A percentile compares a stretch with the other conserved stretches of the same genome.
Evolutionary conservation across 2,888 invertebrate species (phyloP).

Genomic region (Tetranychus truncatus): DNA sequence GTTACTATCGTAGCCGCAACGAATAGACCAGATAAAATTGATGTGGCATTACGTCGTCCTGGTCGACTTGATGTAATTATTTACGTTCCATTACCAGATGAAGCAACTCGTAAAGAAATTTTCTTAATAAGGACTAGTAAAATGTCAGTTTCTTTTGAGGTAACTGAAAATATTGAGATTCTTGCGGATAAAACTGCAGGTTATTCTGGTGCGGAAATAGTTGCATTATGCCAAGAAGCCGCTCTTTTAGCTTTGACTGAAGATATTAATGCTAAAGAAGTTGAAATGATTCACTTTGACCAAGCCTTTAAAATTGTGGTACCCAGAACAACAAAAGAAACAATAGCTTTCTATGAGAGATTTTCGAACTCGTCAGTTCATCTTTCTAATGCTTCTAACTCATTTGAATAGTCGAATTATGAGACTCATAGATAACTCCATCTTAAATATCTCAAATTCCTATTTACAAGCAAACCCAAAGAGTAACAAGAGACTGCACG

Average conservation of each 20-base stretch:
- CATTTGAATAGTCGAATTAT: too few relatives aligned
- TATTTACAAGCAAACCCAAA: too few relatives aligned
- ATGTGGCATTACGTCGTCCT: conserved; percentile 63
- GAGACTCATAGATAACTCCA: too few relatives aligned
- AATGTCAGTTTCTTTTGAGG: conserved; percentile 44
- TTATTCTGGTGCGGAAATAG: conserved; percentile 75
- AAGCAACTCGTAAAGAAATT: conserved; percentile 57
- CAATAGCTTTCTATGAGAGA: conserved; percentile 53
- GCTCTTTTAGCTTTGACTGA: conserved; percentile 65
- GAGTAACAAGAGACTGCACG: too few relatives aligned
- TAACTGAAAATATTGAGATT: conserved; percentile 32
- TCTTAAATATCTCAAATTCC: too few relatives aligned
- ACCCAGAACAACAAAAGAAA: conserved; percentile 53
- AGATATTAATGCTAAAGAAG: conserved; percentile 44
- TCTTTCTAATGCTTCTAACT: too few relatives aligned
- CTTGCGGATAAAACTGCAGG: conserved; percentile 52
- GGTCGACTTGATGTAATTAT: conserved; percentile 76
- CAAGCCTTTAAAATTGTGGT: conserved; percentile 49
- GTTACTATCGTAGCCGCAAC: conserved; percentile 89
- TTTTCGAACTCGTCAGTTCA: background rate
- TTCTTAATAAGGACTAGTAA: conserved; percentile 53
- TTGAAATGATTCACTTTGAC: conserved; percentile 52
- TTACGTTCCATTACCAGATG: conserved; percentile 78
- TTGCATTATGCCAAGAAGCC: conserved; percentile 73
- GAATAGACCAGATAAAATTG: conserved; percentile 86